Percentiles rank a stretch among this genome's conserved stretches.
Evolutionary conservation across 2,113 vertebrate genomes (phyloP).

Genomic region (Bufo bufo): DNA sequence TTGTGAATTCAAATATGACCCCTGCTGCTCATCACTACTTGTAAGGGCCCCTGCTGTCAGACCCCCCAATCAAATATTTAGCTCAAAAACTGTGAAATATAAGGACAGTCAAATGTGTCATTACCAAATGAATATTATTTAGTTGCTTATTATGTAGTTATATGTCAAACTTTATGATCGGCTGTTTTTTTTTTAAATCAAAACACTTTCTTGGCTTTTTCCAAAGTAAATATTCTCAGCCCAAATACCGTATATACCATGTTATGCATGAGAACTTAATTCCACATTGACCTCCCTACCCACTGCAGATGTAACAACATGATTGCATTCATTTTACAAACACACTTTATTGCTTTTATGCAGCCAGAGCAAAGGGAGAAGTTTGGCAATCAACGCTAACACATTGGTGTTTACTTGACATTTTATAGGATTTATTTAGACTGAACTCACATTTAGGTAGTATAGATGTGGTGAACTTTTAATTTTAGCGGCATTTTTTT

Average conservation of each 20-base stretch:
- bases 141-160: no score
- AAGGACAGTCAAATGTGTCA: no score
- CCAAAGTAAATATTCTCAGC: background rate
- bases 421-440: background rate
- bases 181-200: no score
- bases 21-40: no score
- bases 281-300: slow-evolving; percentile 27
- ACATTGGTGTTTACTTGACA: background rate
- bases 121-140: background rate
- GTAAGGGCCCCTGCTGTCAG: no score
- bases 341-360: slow-evolving; percentile 22
- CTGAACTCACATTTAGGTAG: no score
- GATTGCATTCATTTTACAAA: slow-evolving; percentile 40
- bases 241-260: background rate
- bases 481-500: no score
- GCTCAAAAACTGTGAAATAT: no score
- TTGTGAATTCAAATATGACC: no score
- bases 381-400: background rate
- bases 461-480: no score
- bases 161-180: background rate
- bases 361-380: background rate
- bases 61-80: no score
- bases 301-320: slow-evolving; percentile 35
- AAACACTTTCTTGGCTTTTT: background rate
- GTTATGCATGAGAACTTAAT: slow-evolving; percentile 6